A percentile compares a stretch with the other conserved stretches of the same genome.
phyloP scores from a whole-genome alignment of 2,113 vertebrate genomes.

The Solea solea region DNA sequence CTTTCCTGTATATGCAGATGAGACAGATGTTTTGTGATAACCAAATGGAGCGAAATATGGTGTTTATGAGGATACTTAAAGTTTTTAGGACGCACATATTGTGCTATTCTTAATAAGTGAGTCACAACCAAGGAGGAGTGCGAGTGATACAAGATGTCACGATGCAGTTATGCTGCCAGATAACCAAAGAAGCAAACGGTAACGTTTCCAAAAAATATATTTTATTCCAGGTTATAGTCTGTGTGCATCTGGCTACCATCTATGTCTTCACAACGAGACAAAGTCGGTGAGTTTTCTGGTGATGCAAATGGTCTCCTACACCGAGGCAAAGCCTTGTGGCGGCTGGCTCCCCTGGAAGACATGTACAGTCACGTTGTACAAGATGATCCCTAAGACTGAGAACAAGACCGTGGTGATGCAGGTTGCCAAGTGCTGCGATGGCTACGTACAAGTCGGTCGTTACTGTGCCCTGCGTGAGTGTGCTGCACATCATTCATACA shows the following conservation, averaged over 20 bases:
- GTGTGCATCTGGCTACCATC: conserved; percentile 83
- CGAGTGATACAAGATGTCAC: neutral
- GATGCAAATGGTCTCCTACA: conserved; percentile 72
- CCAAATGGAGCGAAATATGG: neutral
- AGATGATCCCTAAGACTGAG: conserved; percentile 63
- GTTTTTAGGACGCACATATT: neutral
- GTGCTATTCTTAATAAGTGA: neutral
- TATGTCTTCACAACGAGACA: conserved; percentile 81
- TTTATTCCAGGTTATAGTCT: conserved; percentile 80
- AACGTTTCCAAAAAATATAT: neutral
- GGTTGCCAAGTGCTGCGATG: conserved; percentile 84
- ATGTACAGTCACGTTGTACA: conserved; percentile 81
- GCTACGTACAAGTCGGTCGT: conserved; percentile 86
- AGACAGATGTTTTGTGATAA: neutral
- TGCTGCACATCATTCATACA: neutral
- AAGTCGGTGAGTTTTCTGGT: conserved; percentile 69
- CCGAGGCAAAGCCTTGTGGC: conserved; percentile 76
- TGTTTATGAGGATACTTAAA: neutral
- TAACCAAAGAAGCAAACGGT: neutral
- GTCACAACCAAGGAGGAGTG: conserved; percentile 2
- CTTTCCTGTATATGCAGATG: neutral
- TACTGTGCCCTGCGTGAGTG: conserved; percentile 89
- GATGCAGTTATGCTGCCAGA: neutral
- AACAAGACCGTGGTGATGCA: conserved; percentile 69
- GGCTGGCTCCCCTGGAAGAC: conserved; percentile 86